Evolutionary conservation across 2,888 invertebrate species (phyloP), one percentile per base, ranked within the genome.

Genomic region (Drosophila cognata): DNA sequence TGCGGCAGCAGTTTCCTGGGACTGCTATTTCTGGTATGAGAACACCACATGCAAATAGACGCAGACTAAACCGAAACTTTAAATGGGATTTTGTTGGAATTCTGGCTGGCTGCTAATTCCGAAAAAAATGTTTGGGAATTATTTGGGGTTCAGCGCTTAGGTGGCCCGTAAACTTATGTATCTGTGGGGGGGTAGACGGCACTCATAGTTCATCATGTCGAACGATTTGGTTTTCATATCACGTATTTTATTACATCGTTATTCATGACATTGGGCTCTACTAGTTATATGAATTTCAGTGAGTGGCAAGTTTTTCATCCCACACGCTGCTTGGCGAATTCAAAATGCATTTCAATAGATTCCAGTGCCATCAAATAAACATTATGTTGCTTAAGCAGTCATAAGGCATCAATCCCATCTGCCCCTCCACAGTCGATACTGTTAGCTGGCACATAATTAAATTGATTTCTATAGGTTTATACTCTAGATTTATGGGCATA

Each of bases 241-340:
- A 88, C 88, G 88, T 88, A 88, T 87, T 88, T 88, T 88, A 88
- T 88, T 88, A 88, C 88, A 86, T 88, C 88, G 87, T 88, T 84
- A 87, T 88, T 85, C 85, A 85, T 87, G 88, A 81, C 84, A 84
- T 87, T 79, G 79, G 71, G 74, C 69, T 50, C 46, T 21, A 57
- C 21, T 36, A 48, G 70, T 59, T 64, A 53, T 79, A 79, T 79
- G 79, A 74, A 68, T 71, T 61, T 79, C 79, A 74, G 61, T 71
- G 60, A 65, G 71, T 67, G 77, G 81, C 63, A 74, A 81, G 79
- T 77, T 85, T 71, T 63, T 68, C 73, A 71, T 64, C 68, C 57
- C 58, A 59, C 66, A 67, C 61, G 67, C 64, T 51, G 16, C 62
- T 61, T 58, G 60, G 60, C 68, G 70, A 88, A 88, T 84, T 85